A percentile compares a stretch with the other conserved stretches of the same genome.
phyloP scores from a whole-genome alignment of 2,888 invertebrate species.

The Archips xylosteana region DNA sequence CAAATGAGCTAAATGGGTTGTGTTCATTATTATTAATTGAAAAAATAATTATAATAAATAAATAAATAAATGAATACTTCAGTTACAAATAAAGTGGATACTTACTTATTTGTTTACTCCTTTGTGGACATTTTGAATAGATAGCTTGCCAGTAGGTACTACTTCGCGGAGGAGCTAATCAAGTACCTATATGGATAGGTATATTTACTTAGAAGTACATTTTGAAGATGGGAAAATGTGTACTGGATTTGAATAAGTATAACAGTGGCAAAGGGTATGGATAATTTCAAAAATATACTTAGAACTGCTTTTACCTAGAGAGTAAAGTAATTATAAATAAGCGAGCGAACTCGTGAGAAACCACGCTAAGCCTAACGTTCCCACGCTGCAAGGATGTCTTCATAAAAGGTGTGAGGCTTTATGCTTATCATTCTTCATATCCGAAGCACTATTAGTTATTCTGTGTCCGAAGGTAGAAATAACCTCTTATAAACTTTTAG shows the following conservation, averaged over 20 bases:
- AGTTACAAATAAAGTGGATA: too few species aligned
- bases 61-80: background rate
- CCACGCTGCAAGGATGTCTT: conserved; percentile 27
- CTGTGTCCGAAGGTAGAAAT: too few species aligned
- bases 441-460: background rate
- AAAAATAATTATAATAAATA: background rate
- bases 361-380: conserved; percentile 10
- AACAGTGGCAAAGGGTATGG: background rate
- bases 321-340: conserved; percentile 20
- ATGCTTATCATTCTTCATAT: conserved; percentile 2
- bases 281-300: background rate
- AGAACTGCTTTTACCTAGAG: background rate
- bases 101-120: too few species aligned
- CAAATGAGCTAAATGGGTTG: too few species aligned
- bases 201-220: too few species aligned
- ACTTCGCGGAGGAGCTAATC: too few species aligned
- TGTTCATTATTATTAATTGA: background rate
- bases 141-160: too few species aligned
- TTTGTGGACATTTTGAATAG: too few species aligned
- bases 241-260: too few species aligned
- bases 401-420: conserved; percentile 20
- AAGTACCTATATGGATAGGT: too few species aligned
- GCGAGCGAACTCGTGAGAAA: conserved; percentile 9
- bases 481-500: too few species aligned
- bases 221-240: too few species aligned